Evolutionary conservation across 2,113 vertebrate genomes (phyloP).

Genomic region (Xiphophorus maculatus): DNA sequence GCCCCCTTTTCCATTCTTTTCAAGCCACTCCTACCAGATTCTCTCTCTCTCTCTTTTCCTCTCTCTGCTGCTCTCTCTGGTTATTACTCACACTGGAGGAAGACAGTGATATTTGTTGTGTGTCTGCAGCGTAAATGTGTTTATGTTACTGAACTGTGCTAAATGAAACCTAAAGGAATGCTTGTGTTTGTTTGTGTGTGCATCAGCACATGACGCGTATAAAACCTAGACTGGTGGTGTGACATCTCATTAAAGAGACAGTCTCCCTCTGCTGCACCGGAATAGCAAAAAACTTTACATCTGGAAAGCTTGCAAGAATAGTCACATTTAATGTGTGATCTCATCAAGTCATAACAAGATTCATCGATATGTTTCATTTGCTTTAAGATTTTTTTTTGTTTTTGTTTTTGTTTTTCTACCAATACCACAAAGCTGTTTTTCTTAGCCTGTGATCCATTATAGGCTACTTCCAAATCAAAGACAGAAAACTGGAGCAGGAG

Average conservation of each 20-base stretch:
- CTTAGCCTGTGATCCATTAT: background rate
- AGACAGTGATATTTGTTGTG: constrained; percentile 2
- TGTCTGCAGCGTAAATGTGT: background rate
- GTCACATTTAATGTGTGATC: background rate
- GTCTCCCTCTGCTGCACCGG: constrained; percentile 3
- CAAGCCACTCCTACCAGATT: constrained; percentile 17
- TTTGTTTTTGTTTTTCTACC: too few species aligned
- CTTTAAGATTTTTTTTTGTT: too few species aligned
- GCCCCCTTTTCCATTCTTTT: constrained; percentile 18
- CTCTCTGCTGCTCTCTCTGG: constrained; percentile 14
- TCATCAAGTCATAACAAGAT: too few species aligned
- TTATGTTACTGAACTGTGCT: background rate
- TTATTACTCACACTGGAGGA: background rate
- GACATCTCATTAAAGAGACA: constrained; percentile 52
- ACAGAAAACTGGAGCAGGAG: background rate
- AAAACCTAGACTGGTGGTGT: constrained; percentile 32
- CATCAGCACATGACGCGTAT: constrained; percentile 18
- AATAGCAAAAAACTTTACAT: constrained; percentile 9
- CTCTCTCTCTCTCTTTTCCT: constrained; percentile 5
- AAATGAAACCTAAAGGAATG: background rate
- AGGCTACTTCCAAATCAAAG: background rate
- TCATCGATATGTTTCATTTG: too few species aligned
- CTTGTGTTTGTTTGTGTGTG: background rate
- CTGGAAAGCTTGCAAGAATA: constrained; percentile 12
- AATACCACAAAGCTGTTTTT: background rate